Evolutionary conservation across 2,797 vertebrate genomes (phyloP).

Genomic region (Spinus olivaceus): DNA sequence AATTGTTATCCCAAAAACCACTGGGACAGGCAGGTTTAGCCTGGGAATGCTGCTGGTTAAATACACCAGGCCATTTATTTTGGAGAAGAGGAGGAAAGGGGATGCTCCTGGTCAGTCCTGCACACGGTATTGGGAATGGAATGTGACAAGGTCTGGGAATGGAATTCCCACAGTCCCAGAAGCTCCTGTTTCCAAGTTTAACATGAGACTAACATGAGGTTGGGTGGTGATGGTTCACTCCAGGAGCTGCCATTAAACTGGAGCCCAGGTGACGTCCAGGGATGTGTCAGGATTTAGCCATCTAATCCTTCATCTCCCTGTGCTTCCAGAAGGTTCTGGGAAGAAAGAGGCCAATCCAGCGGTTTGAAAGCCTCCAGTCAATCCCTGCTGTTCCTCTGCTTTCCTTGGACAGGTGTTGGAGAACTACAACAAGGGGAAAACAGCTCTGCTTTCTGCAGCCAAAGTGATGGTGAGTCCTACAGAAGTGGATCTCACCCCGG

Average conservation of each 20-base stretch:
- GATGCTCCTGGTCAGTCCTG: background rate
- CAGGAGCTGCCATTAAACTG: background rate
- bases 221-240: background rate
- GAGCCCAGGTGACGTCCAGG: background rate
- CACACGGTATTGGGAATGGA: background rate
- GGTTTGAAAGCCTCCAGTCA: background rate
- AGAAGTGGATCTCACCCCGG: conserved; percentile 95
- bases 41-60: background rate
- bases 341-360: background rate
- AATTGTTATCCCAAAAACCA: background rate
- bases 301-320: background rate
- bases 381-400: background rate
- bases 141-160: background rate
- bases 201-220: fast-evolving
- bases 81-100: background rate
- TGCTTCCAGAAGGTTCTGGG: background rate
- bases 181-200: background rate
- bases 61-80: fast-evolving
- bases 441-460: conserved; percentile 93
- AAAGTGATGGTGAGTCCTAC: conserved; percentile 99
- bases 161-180: background rate
- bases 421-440: conserved; percentile 99
- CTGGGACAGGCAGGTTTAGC: fast-evolving
- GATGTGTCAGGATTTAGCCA: background rate
- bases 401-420: conserved; percentile 87